These are phyloP conservation scores for Sinodicranocentrus sp. DNA, from an alignment of 2,888 invertebrate genomes.

Conservation along the genomic window DNA sequence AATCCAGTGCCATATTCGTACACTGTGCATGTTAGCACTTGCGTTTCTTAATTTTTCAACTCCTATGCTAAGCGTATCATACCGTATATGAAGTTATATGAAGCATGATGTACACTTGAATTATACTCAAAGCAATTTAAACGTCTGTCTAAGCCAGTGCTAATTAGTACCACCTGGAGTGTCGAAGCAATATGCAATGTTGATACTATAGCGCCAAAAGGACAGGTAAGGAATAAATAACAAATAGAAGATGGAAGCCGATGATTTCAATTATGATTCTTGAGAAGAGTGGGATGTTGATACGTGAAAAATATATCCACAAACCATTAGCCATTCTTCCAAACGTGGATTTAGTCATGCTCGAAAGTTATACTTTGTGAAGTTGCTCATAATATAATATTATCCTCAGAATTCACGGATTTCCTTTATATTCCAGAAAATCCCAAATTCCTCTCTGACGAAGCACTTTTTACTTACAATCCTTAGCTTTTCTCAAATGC, in stretches of 20 bases:
- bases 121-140: slow-evolving; percentile 34
- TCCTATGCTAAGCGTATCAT: too few relatives aligned
- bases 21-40: slow-evolving; percentile 1
- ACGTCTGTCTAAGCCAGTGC: slow-evolving; percentile 25
- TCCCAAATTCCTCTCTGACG: not conserved
- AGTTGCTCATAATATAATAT: too few relatives aligned
- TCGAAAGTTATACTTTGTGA: too few relatives aligned
- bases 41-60: not conserved
- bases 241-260: slow-evolving; percentile 24
- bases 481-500: not conserved
- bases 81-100: too few relatives aligned
- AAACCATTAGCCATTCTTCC: too few relatives aligned
- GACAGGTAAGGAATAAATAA: slow-evolving; percentile 19
- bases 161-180: slow-evolving; percentile 61
- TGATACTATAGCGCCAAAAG: not conserved
- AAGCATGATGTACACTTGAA: too few relatives aligned
- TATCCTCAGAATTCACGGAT: too few relatives aligned
- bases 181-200: slow-evolving; percentile 23
- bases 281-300: too few relatives aligned
- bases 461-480: not conserved
- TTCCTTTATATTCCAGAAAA: slow-evolving; percentile 23
- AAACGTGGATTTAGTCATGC: too few relatives aligned
- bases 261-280: slow-evolving; percentile 54
- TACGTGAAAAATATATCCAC: too few relatives aligned
- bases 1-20: not conserved